These are phyloP conservation scores for Micrasema longulum DNA, from an alignment of 1,140 invertebrate genomes.

Conservation along the genomic window DNA sequence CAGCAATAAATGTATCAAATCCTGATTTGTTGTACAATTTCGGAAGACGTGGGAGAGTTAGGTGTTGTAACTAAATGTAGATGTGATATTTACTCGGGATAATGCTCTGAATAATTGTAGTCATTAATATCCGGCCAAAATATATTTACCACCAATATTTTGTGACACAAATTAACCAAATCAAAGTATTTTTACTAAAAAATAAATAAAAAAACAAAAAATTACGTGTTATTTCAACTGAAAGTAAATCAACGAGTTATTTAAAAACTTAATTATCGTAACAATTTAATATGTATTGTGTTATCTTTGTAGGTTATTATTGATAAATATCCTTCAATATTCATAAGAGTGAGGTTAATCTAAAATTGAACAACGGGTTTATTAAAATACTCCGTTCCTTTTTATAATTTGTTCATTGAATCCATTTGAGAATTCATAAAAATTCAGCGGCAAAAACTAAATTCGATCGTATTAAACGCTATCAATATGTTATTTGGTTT, in stretches of 20 bases:
- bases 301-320: constrained; percentile 11
- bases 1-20: constrained; percentile 39
- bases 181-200: constrained; percentile 52
- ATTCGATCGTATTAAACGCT: too few species aligned
- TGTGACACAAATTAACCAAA: constrained; percentile 49
- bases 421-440: too few species aligned
- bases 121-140: constrained; percentile 50
- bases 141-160: constrained; percentile 51
- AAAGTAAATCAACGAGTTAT: constrained; percentile 51
- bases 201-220: constrained; percentile 48
- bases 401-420: constrained; percentile 15
- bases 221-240: constrained; percentile 49
- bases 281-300: constrained; percentile 18
- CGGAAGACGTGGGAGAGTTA: not conserved
- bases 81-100: constrained; percentile 22
- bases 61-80: constrained; percentile 7
- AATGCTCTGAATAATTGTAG: constrained; percentile 23
- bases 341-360: constrained; percentile 22
- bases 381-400: constrained; percentile 8
- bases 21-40: constrained; percentile 53
- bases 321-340: constrained; percentile 21
- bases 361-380: constrained; percentile 15
- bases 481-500: too few species aligned
- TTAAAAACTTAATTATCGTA: constrained; percentile 36
- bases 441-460: too few species aligned